phyloP scores from a whole-genome alignment of 2,888 invertebrate genomes.

The Coenonympha arcania region DNA sequence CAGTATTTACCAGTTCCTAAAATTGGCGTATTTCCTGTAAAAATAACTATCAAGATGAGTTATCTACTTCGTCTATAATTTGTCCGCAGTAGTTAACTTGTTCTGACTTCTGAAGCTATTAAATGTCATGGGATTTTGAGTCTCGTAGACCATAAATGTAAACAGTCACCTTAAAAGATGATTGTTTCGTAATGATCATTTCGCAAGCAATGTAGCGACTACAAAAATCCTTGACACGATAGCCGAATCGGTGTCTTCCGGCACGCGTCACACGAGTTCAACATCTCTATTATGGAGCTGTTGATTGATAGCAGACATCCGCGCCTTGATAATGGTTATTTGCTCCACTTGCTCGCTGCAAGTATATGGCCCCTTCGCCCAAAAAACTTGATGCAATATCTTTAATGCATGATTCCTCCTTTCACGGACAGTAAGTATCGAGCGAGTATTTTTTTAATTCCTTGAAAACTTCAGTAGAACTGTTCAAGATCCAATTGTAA shows the following conservation, averaged over 20 bases:
- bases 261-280: constrained; percentile 52
- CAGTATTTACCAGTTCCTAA: too few relatives aligned
- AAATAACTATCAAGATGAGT: too few relatives aligned
- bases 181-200: constrained; percentile 15
- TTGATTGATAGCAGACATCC: constrained; percentile 68
- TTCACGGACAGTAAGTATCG: background rate
- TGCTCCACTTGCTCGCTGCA: constrained; percentile 43
- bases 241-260: constrained; percentile 49
- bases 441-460: too few relatives aligned
- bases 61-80: too few relatives aligned
- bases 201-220: constrained; percentile 13
- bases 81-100: too few relatives aligned
- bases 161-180: too few relatives aligned
- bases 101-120: too few relatives aligned
- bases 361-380: constrained; percentile 9
- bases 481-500: too few relatives aligned
- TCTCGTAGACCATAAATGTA: too few relatives aligned
- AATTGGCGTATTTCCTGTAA: too few relatives aligned
- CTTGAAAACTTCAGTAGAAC: too few relatives aligned
- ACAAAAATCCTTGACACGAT: constrained; percentile 28
- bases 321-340: constrained; percentile 44
- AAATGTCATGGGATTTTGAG: background rate
- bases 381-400: constrained; percentile 8
- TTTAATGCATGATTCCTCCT: too few relatives aligned
- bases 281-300: constrained; percentile 59